Base-by-base conservation (phyloP, 2,797 vertebrate species). In the Amniataba percoides region DNA sequence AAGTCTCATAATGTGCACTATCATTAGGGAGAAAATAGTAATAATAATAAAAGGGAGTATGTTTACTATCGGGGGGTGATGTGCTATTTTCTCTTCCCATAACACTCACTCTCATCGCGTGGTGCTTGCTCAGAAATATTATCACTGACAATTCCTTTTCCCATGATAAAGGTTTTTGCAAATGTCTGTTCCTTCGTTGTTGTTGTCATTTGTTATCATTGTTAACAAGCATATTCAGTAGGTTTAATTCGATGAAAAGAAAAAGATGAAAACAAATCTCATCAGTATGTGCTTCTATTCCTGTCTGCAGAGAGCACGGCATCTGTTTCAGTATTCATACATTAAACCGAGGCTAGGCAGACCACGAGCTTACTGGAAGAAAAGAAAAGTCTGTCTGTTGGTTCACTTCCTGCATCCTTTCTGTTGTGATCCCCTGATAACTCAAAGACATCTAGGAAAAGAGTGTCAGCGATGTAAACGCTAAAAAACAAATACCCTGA, bases 261-360 rank as follows among this genome's bases (percentile, higher is more conserved):
- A 93, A 74, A 69, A 95, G 69, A 96, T 86, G 91, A 16, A 67
- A 60, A 79, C 10, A 66, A 55, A 74, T 95, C 96, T 96, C 89
- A 93, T 93, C 92, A 94, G 93, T 96, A 96, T 96, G 93, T 96
- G 96, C 94, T 95, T 95, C 92, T 92, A 90, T 93, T 31, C n/a
- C 14, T 55, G 15, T 23, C 46, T 61, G 18, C 23, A 62, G 36
- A 7, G 7, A 55, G 21, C 25, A 45, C 23, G 39, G 34, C 45
- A 40, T 77, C 21, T 61, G 19, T 51, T 11, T 49, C 36, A 13
- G 12, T 58, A 25, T 46, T 56, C 9, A 65, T 25, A 40, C 18
- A 53, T 53, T 57, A 48, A 64, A 57, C 7, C 64, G 43, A 60
- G 27, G 34, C 40, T 62, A 21, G 42, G 21, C 34, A 43, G 18